A percentile compares a stretch with the other conserved stretches of the same genome.
Evolutionary conservation across 2,113 vertebrate species (phyloP).

Genomic region (Chiloscyllium plagiosum): DNA sequence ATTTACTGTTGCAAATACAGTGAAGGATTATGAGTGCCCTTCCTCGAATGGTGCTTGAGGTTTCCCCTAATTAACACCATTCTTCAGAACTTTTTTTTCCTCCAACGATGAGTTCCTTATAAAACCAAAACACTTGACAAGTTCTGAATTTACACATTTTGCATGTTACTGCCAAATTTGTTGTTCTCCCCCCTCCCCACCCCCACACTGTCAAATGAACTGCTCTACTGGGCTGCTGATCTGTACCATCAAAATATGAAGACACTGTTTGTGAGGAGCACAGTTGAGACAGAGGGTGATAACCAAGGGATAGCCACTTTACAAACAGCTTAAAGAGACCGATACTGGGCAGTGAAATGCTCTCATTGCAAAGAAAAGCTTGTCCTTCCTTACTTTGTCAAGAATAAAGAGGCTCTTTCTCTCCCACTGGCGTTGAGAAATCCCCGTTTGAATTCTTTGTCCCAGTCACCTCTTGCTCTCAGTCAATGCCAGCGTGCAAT

Average conservation of each 20-base stretch:
- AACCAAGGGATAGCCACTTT: background rate
- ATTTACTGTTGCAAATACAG: background rate
- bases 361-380: background rate
- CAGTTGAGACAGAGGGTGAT: background rate
- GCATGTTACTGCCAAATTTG: constrained; percentile 30
- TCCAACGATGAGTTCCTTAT: background rate
- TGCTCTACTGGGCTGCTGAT: constrained; percentile 31
- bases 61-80: background rate
- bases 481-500: background rate
- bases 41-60: background rate
- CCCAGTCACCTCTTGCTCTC: background rate
- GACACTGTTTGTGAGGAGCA: constrained; percentile 1
- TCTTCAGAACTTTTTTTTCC: background rate
- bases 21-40: background rate
- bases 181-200: background rate
- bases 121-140: constrained; percentile 16
- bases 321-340: background rate
- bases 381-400: background rate
- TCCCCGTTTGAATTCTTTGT: background rate
- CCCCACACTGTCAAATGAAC: constrained; percentile 24
- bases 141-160: constrained; percentile 25
- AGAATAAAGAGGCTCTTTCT: background rate
- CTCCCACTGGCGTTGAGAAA: background rate
- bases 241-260: background rate
- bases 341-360: background rate